These are phyloP conservation scores for Xiphophorus maculatus DNA, from an alignment of 2,113 vertebrate species.

Conservation along the genomic window DNA sequence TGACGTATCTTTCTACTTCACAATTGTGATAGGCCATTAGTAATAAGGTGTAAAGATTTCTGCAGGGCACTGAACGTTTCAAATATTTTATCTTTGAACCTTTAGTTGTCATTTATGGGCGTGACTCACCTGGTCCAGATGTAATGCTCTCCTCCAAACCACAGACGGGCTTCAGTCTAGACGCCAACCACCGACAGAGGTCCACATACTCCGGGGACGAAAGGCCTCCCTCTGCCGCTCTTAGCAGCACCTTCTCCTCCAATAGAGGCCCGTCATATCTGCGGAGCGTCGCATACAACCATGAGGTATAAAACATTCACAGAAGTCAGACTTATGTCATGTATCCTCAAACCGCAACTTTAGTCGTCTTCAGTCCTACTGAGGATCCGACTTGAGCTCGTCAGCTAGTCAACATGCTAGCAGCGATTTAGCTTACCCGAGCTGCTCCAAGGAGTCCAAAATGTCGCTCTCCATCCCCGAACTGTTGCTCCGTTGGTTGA, in stretches of 20 bases:
- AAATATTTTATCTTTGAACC: not conserved
- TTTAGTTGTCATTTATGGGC: not conserved
- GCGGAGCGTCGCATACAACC: not conserved
- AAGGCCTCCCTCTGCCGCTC: conserved; percentile 85
- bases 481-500: not conserved
- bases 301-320: not conserved
- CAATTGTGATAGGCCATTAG: no score
- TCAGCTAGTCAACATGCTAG: conserved; percentile 8
- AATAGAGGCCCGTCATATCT: conserved; percentile 89
- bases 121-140: conserved; percentile 69
- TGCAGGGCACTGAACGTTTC: not conserved
- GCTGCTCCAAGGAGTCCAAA: conserved; percentile 75
- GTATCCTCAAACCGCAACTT: no score
- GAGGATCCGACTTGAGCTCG: not conserved
- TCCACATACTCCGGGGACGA: conserved; percentile 86
- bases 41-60: no score
- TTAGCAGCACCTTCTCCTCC: conserved; percentile 84
- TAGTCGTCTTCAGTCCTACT: not conserved
- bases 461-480: conserved; percentile 74
- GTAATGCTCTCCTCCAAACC: conserved; percentile 87
- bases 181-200: conserved; percentile 88
- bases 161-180: conserved; percentile 84
- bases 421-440: conserved; percentile 65
- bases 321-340: not conserved
- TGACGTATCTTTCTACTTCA: no score